phyloP scores from a whole-genome alignment of 1,140 invertebrate species.

The Orchestia grillus region DNA sequence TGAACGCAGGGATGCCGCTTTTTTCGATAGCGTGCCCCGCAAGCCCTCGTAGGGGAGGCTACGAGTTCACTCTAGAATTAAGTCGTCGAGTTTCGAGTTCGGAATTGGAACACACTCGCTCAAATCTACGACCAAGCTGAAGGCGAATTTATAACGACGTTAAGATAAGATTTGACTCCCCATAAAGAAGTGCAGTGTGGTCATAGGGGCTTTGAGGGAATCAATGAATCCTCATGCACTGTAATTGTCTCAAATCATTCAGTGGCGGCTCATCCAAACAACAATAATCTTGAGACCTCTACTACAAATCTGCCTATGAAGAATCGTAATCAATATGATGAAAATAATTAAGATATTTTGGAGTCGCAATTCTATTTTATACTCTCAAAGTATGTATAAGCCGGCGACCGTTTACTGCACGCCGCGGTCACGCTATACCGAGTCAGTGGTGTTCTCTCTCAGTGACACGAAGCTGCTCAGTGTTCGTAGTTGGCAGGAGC shows the following conservation, averaged over 20 bases:
- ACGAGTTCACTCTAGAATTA: background rate
- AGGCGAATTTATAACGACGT: background rate
- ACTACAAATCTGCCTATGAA: background rate
- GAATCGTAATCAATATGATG: background rate
- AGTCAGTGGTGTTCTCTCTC: background rate
- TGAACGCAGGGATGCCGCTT: background rate
- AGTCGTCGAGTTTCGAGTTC: background rate
- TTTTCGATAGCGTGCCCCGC: background rate
- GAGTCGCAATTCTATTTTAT: background rate
- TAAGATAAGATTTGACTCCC: background rate
- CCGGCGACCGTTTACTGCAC: background rate
- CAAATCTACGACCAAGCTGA: background rate
- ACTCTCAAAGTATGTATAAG: background rate
- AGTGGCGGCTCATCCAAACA: background rate
- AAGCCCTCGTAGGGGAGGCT: background rate
- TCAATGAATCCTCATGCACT: background rate
- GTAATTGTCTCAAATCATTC: background rate
- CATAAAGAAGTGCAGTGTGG: background rate
- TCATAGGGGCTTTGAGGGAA: background rate
- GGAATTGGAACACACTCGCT: background rate
- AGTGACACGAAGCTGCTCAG: background rate
- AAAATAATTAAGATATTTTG: background rate
- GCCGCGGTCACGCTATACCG: background rate
- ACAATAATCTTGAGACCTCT: background rate
- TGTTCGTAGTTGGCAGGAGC: conserved; percentile 3